Evolutionary conservation across 2,888 invertebrate species (phyloP).

Genomic region (Acholoe squamosa): DNA sequence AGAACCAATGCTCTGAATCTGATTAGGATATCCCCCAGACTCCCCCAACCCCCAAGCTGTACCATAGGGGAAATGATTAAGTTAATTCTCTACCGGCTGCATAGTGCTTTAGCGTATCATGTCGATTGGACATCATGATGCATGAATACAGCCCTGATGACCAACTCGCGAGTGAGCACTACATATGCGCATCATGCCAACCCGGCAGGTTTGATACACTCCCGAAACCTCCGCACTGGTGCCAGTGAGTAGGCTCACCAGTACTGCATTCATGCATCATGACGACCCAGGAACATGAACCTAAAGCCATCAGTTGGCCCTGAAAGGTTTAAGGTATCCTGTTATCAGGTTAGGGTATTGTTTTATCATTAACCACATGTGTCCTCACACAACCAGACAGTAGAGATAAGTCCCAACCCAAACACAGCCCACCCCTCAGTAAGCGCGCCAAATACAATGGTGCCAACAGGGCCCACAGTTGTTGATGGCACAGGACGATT

Average conservation of each 20-base stretch:
- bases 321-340: neutral
- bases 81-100: no score
- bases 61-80: no score
- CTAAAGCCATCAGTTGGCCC: neutral
- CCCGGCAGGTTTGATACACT: no score
- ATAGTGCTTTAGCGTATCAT: no score
- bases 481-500: neutral
- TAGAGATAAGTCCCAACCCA: constrained; percentile 22
- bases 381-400: constrained; percentile 17
- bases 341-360: neutral
- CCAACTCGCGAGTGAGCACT: no score
- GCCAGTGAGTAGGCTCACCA: no score
- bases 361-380: constrained; percentile 34
- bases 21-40: neutral
- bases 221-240: no score
- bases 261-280: no score
- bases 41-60: neutral
- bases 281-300: no score
- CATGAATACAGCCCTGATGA: no score
- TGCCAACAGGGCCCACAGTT: neutral
- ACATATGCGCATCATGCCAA: no score
- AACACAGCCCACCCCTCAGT: neutral
- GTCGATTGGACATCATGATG: no score
- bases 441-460: neutral
- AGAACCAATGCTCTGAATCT: neutral